These are phyloP conservation scores for Palythoa caribaeorum DNA, from an alignment of 92 coral and sea anemone genomes.

Conservation along the genomic window DNA sequence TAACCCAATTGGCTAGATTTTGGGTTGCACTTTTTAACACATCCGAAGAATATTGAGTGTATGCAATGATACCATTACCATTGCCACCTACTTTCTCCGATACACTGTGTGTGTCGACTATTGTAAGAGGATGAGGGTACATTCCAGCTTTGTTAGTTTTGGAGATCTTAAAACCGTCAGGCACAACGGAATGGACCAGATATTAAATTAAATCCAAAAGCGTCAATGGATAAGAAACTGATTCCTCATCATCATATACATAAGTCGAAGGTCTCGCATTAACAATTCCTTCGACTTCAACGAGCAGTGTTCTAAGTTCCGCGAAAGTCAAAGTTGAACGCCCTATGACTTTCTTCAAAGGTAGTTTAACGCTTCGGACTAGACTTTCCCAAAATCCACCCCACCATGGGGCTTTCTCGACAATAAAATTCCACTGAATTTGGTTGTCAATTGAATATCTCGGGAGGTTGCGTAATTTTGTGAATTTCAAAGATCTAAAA, in stretches of 20 bases:
- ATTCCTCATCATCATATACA: conserved; percentile 58
- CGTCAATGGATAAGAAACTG: conserved; percentile 41
- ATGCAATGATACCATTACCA: conserved; percentile 6
- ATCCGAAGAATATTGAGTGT: not conserved
- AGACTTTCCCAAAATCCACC: conserved; percentile 81
- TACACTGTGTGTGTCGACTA: conserved; percentile 21
- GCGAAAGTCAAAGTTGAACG: conserved; percentile 58
- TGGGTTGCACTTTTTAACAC: not conserved
- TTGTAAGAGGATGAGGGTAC: conserved; percentile 39
- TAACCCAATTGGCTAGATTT: conserved; percentile 36
- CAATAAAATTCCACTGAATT: conserved; percentile 62
- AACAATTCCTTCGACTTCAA: conserved; percentile 56
- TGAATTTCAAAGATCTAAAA: conserved; percentile 62
- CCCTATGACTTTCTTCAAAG: conserved; percentile 65
- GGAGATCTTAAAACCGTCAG: conserved; percentile 50
- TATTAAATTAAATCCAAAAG: conserved; percentile 59
- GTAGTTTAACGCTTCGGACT: conserved; percentile 60
- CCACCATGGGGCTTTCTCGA: conserved; percentile 80
- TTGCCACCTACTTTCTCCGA: conserved; percentile 29
- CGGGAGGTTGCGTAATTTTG: conserved; percentile 59
- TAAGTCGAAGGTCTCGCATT: conserved; percentile 67
- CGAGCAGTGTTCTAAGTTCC: conserved; percentile 57
- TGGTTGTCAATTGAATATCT: conserved; percentile 62
- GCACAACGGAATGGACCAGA: conserved; percentile 53
- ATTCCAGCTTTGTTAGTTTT: conserved; percentile 36